Base-by-base conservation (phyloP, 1,140 invertebrate genomes). In the Dryas iulia region DNA sequence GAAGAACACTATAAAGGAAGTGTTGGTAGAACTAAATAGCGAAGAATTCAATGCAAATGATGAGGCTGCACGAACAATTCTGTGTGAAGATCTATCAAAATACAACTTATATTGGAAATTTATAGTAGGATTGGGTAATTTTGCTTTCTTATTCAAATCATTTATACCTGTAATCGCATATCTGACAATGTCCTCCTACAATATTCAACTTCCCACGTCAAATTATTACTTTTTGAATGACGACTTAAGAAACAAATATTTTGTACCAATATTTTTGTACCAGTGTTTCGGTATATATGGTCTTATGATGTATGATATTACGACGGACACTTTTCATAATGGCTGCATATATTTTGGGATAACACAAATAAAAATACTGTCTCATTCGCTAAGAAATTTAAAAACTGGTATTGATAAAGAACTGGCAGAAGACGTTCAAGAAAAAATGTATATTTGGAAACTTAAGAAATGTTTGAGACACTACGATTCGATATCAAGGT, bases 201-300 rank as follows among this genome's bases (percentile, higher is more conserved):
- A 64, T 1, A n/a, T 33, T 62, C 31, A 63, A 54, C 26, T 68
- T 39, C 35, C 69, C 26, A 61, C 72, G 6, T 73, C 65, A 24
- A 72, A 75, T 14, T 81, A 81, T 21, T 72, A 71, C 59, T 73
- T 77, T 53, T 58, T 78, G 2, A 67, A 25, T 11, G 62, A 72
- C 4, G 21, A 72, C 21, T 53, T 52, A 7, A 71, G 56, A 31
- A 66, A 75, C 1, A 8, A 71, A 1, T 78, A 78, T 54, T 80
- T 74, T 28, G 59, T 10, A 10, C 56, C 25, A 10, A 39, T 76
- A 11, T 80, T 65, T 67, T 2, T 35, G 8, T 81, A 77, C 25
- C 76, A 81, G 59, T 30, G 67, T 28, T 71, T 74, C n/a, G n/a
- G n/a, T n/a, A n/a, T n/a, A n/a, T n/a, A n/a, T 28, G 58, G 66